Conservation (phyloP, 2,888 invertebrate genomes). For the Epinotia brunnichana region DNA sequence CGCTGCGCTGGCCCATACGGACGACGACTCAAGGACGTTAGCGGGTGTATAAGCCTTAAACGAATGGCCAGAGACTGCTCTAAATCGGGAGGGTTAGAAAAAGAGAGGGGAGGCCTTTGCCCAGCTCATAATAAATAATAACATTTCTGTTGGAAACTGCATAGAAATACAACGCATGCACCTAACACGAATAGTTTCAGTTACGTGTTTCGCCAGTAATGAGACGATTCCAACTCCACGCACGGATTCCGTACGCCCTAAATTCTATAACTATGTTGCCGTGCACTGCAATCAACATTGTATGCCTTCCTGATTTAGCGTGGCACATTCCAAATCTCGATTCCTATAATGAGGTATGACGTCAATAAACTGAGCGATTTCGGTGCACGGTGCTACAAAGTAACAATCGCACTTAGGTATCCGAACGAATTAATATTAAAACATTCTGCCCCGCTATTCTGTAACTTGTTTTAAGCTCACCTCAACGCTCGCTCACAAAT, state of each 20-base stretch:
- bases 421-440: no score
- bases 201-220: constrained; percentile 23
- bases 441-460: no score
- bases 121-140: no score
- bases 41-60: no score
- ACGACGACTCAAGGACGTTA: no score
- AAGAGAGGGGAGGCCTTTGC: no score
- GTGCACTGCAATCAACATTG: constrained; percentile 25
- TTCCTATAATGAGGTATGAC: neutral
- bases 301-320: constrained; percentile 18
- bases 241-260: constrained; percentile 28
- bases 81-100: no score
- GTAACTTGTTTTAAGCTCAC: no score
- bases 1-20: no score
- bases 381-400: neutral
- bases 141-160: neutral
- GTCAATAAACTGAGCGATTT: neutral
- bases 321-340: constrained; percentile 1
- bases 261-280: constrained; percentile 28
- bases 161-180: constrained; percentile 2
- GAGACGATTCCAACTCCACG: constrained; percentile 19
- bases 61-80: no score
- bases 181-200: constrained; percentile 15
- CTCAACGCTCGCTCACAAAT: no score
- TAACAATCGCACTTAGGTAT: neutral